Evolutionary conservation across 2,797 vertebrate genomes (phyloP).

Genomic region (Typhlichthys eigenmanni): DNA sequence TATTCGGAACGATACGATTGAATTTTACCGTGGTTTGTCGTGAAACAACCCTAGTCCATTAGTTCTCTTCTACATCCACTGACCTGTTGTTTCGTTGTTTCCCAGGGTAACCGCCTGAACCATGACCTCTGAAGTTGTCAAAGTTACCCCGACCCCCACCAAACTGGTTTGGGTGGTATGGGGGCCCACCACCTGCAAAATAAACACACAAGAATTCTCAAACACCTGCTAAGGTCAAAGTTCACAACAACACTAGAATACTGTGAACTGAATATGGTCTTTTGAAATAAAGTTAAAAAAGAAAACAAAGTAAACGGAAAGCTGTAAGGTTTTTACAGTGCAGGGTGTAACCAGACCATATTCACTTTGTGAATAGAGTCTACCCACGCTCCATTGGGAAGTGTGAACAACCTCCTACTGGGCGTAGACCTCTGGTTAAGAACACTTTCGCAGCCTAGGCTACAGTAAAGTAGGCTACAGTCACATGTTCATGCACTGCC

Average conservation of each 20-base stretch:
- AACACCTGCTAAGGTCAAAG: background rate
- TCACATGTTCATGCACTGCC: too few relatives aligned
- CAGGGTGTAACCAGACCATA: background rate
- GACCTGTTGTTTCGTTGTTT: constrained; percentile 84
- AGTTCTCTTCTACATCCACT: background rate
- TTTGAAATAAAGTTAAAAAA: too few relatives aligned
- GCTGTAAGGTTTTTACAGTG: background rate
- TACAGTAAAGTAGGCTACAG: too few relatives aligned
- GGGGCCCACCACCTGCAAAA: constrained; percentile 69
- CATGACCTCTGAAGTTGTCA: constrained; percentile 87
- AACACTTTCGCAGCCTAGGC: too few relatives aligned
- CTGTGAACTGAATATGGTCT: too few relatives aligned
- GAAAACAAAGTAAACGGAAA: background rate
- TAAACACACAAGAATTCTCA: constrained; percentile 15
- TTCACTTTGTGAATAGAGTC: too few relatives aligned
- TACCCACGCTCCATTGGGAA: too few relatives aligned
- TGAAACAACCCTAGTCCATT: background rate
- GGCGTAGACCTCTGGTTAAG: too few relatives aligned
- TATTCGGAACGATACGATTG: background rate
- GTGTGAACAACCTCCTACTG: too few relatives aligned
- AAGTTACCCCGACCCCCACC: constrained; percentile 84
- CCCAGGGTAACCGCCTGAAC: constrained; percentile 74
- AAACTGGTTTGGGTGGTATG: constrained; percentile 85
- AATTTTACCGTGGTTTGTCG: background rate
- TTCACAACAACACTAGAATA: background rate